Percentiles rank a stretch among this genome's conserved stretches.
Conservation (phyloP, 2,797 vertebrate genomes). For the Cyclura pinguis region DNA sequence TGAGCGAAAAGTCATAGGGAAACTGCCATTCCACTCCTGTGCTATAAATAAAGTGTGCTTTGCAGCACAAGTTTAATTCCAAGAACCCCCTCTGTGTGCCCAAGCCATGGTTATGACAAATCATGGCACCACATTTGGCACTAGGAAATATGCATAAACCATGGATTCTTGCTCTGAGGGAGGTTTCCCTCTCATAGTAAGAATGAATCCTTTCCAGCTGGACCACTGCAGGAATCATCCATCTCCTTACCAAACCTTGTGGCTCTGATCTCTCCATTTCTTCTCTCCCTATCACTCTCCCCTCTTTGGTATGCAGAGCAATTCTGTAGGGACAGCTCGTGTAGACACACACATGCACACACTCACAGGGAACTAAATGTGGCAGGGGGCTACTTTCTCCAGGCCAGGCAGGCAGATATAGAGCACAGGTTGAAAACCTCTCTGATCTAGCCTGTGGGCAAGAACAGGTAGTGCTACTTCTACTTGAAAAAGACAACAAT, state of each 20-base stretch:
- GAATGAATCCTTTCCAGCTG: slow-evolving; percentile 27
- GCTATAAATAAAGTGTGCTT: not conserved
- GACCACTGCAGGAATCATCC: not conserved
- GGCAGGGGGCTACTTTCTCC: slow-evolving; percentile 13
- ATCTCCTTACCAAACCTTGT: accelerated
- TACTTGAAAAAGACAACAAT: slow-evolving; percentile 43
- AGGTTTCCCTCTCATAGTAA: not conserved
- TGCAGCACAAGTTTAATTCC: not conserved
- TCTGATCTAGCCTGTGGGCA: not conserved
- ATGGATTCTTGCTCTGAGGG: not conserved
- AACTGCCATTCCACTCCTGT: not conserved
- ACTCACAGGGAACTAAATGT: not conserved
- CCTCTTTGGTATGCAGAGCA: slow-evolving; percentile 73
- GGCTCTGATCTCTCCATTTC: not conserved
- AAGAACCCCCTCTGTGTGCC: slow-evolving; percentile 40
- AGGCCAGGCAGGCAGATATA: not conserved
- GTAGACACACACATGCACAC: not conserved
- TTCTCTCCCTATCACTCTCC: not conserved
- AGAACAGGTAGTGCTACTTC: slow-evolving; percentile 37
- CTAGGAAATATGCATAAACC: slow-evolving; percentile 57
- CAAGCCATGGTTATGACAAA: slow-evolving; percentile 35
- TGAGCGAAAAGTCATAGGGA: accelerated
- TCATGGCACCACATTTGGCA: slow-evolving; percentile 46
- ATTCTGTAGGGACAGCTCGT: slow-evolving; percentile 52
- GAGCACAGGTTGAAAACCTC: not conserved